Base-by-base conservation (phyloP, 2,888 invertebrate species). In the Pseudoips prasinana region DNA sequence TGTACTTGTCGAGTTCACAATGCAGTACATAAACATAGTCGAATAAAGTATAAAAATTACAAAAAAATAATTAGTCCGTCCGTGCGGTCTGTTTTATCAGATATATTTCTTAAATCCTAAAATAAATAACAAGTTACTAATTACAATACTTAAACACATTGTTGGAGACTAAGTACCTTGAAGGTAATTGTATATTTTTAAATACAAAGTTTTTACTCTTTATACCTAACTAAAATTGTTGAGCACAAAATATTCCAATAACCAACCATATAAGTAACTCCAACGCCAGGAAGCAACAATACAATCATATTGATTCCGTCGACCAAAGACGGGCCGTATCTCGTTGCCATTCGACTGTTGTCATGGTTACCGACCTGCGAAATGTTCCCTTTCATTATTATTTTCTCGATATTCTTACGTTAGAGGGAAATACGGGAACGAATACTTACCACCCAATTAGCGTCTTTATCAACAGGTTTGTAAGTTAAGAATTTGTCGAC, bases 391-490 rank as follows among this genome's bases (percentile, higher is more conserved):
- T 29, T 9, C 33, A 30, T 36, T 25, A 31, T 17, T 23, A 17
- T 25, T 33, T n/a, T 24, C 20, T 8, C 27, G 9, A 34, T 39
- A 20, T 5, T 20, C 7, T 20, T 5, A 20, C 2, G 7, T 7
- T 7, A 7, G 4, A 7, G 7, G 7, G 2, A 5, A 20, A 20
- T 20, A 5, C n/a, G 20, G 20, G 7, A 7, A n/a, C n/a, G n/a
- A n/a, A 32, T 39, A 85, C 92, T 83, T 81, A 94, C 94, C 81
- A 95, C 94, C 95, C 95, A 95, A 69, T 95, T 95, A 8, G 94
- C 87, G 1, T 82, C 76, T 38, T 89, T 87, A 50, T 89, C 88
- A 20, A 85, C 58, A 1, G 94, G 93, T 76, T 92, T 91, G 50
- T 91, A 90, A 8, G 88, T 81, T 43, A 94, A 64, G 91, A 94